Evolutionary conservation across 2,797 vertebrate genomes (phyloP).

Genomic region (Myripristis jacobus): DNA sequence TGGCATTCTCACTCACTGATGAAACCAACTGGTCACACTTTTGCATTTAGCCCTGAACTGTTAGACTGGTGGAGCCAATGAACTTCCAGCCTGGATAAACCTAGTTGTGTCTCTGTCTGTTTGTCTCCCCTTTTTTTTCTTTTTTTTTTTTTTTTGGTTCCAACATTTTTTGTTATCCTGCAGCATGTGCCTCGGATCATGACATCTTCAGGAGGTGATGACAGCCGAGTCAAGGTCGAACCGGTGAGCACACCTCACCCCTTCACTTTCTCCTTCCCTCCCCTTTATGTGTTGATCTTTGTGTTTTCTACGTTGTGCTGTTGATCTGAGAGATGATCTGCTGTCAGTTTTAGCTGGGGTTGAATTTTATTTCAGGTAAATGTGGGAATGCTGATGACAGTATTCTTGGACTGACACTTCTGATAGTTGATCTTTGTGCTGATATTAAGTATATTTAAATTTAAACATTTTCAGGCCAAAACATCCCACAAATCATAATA

Average conservation of each 20-base stretch:
- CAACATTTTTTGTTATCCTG: constrained; percentile 20
- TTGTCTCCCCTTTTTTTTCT: no score
- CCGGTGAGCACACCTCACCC: constrained; percentile 69
- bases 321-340: background rate
- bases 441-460: no score
- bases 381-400: no score
- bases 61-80: no score
- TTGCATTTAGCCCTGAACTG: no score
- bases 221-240: constrained; percentile 75
- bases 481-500: no score
- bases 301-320: background rate
- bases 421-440: no score
- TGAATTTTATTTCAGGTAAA: background rate
- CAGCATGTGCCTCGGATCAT: constrained; percentile 82
- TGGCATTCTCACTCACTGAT: no score
- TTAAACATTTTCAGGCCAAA: no score
- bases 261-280: background rate
- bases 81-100: background rate
- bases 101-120: background rate
- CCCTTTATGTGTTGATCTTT: background rate
- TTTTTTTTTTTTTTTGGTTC: no score
- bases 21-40: no score
- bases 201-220: constrained; percentile 78
- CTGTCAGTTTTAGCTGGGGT: background rate
- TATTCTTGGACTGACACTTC: no score